These are phyloP conservation scores for Drosophila busckii DNA, from an alignment of 1,140 invertebrate species.

Conservation along the genomic window DNA sequence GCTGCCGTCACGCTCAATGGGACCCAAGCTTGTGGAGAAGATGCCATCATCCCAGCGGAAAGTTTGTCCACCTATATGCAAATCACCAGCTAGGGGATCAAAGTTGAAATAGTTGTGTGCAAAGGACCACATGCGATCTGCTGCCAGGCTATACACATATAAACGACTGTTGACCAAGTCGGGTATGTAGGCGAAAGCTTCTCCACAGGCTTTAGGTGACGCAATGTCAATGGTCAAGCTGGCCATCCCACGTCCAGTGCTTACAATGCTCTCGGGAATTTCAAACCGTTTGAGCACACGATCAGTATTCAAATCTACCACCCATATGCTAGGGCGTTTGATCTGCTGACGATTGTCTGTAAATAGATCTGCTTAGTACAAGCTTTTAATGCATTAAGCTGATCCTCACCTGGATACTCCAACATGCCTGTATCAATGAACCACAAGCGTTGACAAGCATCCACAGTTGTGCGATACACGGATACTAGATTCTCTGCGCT, in stretches of 20 bases:
- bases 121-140: constrained; percentile 84
- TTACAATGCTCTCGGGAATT: constrained; percentile 63
- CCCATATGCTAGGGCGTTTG: constrained; percentile 82
- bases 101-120: constrained; percentile 87
- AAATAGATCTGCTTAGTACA: background rate
- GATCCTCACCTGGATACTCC: constrained; percentile 62
- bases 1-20: constrained; percentile 80
- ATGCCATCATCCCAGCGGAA: constrained; percentile 88
- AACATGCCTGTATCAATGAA: constrained; percentile 85
- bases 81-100: constrained; percentile 85
- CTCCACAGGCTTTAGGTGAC: constrained; percentile 80
- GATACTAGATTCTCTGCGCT: constrained; percentile 80
- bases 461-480: constrained; percentile 84
- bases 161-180: constrained; percentile 85
- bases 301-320: constrained; percentile 84
- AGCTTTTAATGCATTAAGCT: background rate
- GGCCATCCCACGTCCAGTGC: constrained; percentile 80
- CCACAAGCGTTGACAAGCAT: constrained; percentile 86
- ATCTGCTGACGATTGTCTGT: constrained; percentile 81
- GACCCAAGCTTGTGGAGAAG: constrained; percentile 84
- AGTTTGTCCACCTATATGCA: constrained; percentile 82
- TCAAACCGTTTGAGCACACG: constrained; percentile 58
- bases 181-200: constrained; percentile 86
- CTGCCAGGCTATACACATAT: constrained; percentile 82
- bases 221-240: constrained; percentile 84